Evolutionary conservation across 2,113 vertebrate genomes (phyloP).

Genomic region (Enhydra lutris): DNA sequence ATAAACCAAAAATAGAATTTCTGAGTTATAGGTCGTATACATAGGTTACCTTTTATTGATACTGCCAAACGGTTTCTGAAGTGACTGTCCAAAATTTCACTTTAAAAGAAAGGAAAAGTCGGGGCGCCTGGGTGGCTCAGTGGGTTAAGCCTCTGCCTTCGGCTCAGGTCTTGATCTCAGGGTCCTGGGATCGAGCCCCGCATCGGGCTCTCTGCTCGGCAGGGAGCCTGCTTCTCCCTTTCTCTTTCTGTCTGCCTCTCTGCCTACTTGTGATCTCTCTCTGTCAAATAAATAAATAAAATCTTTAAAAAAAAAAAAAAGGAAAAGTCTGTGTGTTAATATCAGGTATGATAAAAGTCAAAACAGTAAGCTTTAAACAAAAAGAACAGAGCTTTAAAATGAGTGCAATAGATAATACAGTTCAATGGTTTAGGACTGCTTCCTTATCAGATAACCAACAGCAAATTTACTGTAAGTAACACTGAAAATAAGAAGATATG

Average conservation of each 20-base stretch:
- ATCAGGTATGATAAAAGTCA: neutral
- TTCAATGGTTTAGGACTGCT: neutral
- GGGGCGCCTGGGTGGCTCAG: too few relatives aligned
- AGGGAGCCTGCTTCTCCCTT: too few relatives aligned
- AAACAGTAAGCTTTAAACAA: neutral
- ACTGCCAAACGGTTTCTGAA: neutral
- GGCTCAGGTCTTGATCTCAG: too few relatives aligned
- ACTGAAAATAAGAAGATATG: neutral
- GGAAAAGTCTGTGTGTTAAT: neutral
- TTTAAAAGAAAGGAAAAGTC: neutral
- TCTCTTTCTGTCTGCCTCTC: too few relatives aligned
- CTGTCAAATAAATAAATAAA: too few relatives aligned
- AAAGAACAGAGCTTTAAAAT: neutral
- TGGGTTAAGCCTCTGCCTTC: too few relatives aligned
- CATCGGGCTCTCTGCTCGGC: too few relatives aligned
- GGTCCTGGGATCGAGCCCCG: too few relatives aligned
- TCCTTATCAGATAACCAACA: neutral
- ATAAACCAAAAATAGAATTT: neutral
- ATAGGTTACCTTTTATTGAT: neutral
- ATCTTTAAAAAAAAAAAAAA: too few relatives aligned
- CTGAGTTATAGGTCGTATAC: neutral
- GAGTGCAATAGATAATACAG: neutral
- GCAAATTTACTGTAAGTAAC: neutral
- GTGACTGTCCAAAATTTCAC: neutral
- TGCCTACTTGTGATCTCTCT: too few relatives aligned